These are phyloP conservation scores for Suillia variegata DNA, from an alignment of 2,888 invertebrate species.

Conservation along the genomic window DNA sequence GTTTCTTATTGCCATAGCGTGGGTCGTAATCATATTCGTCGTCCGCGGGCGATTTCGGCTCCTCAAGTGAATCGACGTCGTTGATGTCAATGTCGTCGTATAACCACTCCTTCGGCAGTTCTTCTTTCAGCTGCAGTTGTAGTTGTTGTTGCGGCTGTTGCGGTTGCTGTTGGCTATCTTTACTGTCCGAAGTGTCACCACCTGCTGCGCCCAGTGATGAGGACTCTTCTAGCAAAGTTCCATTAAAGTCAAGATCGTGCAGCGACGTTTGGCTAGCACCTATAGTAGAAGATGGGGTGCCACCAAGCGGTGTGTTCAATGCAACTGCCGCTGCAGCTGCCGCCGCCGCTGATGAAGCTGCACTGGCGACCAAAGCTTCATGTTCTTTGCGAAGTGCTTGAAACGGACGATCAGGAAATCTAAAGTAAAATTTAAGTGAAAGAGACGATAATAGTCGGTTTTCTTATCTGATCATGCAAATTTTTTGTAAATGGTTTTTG, in stretches of 20 bases:
- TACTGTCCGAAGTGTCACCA: conserved; percentile 69
- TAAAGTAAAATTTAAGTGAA: too few relatives aligned
- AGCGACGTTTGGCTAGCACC: neutral
- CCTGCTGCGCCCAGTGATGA: conserved; percentile 59
- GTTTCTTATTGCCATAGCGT: conserved; percentile 60
- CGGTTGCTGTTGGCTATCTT: conserved; percentile 74
- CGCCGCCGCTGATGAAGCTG: conserved; percentile 36
- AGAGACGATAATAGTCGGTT: conserved; percentile 10
- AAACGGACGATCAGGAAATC: conserved; percentile 60
- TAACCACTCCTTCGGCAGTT: conserved; percentile 83
- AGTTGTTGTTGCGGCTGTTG: conserved; percentile 76
- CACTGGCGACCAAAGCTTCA: conserved; percentile 48
- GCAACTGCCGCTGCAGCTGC: conserved; percentile 37
- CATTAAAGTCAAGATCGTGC: conserved; percentile 55
- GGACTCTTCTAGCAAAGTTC: conserved; percentile 59
- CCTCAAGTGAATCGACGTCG: conserved; percentile 90
- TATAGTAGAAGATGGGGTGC: conserved; percentile 39
- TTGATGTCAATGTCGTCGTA: conserved; percentile 88
- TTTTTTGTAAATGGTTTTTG: too few relatives aligned
- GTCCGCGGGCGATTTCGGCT: conserved; percentile 88
- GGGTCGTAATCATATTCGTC: conserved; percentile 90
- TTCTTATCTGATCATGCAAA: neutral
- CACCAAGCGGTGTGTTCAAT: too few relatives aligned
- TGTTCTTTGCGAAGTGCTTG: conserved; percentile 58
- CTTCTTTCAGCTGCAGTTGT: conserved; percentile 72